Evolutionary conservation across 2,797 vertebrate species (phyloP), one percentile per base, ranked within the genome.

Genomic region (Strix occidentalis): DNA sequence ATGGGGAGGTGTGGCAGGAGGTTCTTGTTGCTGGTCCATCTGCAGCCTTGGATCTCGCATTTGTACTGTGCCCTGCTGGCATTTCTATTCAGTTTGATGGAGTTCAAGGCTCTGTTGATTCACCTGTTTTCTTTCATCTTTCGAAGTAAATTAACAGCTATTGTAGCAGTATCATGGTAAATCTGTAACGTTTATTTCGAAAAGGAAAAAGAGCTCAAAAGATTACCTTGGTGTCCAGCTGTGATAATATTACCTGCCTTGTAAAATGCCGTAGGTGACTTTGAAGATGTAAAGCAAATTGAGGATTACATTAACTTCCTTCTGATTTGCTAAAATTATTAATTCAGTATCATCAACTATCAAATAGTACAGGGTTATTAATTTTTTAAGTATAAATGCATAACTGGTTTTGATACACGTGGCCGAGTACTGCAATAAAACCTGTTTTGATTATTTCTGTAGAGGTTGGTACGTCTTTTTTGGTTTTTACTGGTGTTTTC

Each of bases 241-340:
- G 95, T 90, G 96, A 93, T 96, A 95, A 95, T 96, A 89, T 94
- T 93, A 89, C 94, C 93, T 93, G 79, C 78, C 90, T 90, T 90
- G 58, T 82, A 84, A 94, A 96, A 71, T 93, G 91, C 93, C 14
- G 3, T 66, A 46, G 94, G 93, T 96, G 93, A 92, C 90, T 96
- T 85, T 84, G 90, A 93, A 93, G 91, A 87, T 89, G 57, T 85
- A 94, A 96, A 96, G 70, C 92, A 95, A 95, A 94, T 93, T 81
- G 84, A 80, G 78, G 86, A 96, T 96, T 96, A 95, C 74, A 84
- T 95, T 95, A 94, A 84, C 93, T 95, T 94, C 91, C 84, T 93
- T 64, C 88, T 84, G 94, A 89, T 90, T 96, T 94, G 39, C 86
- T 90, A 54, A 61, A 95, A 81, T 95, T 95, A 89, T 94, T 95